Conservation (phyloP, 2,113 vertebrate genomes). For the Eubucco bourcierii region DNA sequence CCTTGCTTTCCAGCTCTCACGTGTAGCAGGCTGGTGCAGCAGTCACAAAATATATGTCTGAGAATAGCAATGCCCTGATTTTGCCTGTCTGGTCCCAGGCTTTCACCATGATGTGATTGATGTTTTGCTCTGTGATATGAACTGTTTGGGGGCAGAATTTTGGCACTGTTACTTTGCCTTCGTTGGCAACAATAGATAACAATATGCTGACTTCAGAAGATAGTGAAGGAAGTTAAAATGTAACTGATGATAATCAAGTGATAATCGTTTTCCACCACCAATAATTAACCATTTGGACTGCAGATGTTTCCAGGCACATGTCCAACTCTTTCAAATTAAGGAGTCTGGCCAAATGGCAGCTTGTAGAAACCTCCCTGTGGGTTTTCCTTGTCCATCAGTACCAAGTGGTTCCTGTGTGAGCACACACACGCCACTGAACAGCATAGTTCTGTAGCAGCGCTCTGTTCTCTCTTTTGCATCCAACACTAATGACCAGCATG, state of each 20-base stretch:
- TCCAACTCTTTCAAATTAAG: conserved; percentile 11
- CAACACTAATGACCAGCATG: neutral
- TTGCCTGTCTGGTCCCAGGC: neutral
- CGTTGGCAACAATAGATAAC: neutral
- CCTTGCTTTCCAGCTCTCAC: neutral
- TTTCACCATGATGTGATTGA: neutral
- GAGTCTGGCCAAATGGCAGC: conserved; percentile 1
- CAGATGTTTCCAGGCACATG: neutral
- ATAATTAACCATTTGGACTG: conserved; percentile 32
- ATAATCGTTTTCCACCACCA: neutral
- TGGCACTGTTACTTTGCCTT: neutral
- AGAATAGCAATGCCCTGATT: neutral
- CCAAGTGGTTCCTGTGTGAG: neutral
- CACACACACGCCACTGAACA: neutral
- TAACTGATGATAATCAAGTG: conserved; percentile 11
- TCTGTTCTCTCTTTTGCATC: neutral
- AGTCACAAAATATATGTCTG: neutral
- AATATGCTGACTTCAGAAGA: neutral
- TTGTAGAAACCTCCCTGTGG: conserved; percentile 1
- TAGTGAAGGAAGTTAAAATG: conserved; percentile 10
- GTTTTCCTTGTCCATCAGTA: neutral
- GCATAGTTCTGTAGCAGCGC: neutral
- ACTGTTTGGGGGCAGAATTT: neutral
- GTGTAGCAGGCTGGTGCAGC: neutral
- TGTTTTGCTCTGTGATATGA: neutral